Conservation (phyloP, 2,113 vertebrate genomes). For the Junco hyemalis region DNA sequence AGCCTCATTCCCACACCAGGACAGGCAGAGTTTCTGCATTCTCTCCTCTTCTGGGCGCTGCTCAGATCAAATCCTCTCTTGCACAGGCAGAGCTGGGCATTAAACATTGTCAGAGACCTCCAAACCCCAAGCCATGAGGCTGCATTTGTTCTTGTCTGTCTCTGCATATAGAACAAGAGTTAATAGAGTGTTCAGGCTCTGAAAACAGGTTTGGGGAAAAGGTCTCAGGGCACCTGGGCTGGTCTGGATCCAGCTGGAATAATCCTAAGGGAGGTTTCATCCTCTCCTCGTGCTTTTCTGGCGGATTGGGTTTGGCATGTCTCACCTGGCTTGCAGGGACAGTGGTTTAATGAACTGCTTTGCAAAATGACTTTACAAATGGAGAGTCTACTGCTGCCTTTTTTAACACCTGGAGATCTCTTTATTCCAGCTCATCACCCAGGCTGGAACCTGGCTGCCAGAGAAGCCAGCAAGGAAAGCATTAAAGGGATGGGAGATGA, state of each 20-base stretch:
- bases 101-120: background rate
- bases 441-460: background rate
- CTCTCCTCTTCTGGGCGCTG: background rate
- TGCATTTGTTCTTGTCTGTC: constrained; percentile 23
- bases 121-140: background rate
- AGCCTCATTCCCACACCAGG: constrained; percentile 15
- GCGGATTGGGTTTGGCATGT: background rate
- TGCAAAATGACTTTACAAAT: background rate
- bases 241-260: background rate
- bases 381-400: background rate
- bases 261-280: background rate
- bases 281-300: background rate
- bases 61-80: background rate
- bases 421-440: constrained; percentile 27
- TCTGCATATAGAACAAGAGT: background rate
- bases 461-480: background rate
- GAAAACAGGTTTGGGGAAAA: constrained; percentile 20
- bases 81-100: background rate
- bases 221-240: background rate
- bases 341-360: background rate
- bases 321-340: constrained; percentile 10
- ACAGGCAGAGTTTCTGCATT: background rate
- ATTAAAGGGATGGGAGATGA: background rate
- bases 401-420: background rate
- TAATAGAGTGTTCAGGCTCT: background rate